Evolutionary conservation across 2,888 invertebrate genomes (phyloP), one percentile per base, ranked within the genome.

Genomic region (Yponomeuta cagnagella): DNA sequence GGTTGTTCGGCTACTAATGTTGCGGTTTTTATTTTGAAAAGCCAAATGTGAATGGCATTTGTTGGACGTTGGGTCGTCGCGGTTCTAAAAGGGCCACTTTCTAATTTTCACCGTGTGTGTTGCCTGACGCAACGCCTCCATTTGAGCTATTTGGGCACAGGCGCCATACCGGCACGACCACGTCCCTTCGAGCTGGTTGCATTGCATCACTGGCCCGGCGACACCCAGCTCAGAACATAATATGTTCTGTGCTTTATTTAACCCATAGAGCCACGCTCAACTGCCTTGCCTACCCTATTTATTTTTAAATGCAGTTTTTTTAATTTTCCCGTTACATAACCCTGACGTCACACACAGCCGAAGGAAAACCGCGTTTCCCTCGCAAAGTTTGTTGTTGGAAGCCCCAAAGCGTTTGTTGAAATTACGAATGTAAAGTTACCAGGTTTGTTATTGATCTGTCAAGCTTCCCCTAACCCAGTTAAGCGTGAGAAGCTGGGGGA

Each of bases 41-140:
- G 30, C 33, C 12, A 12, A 30, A 65, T 65, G 65, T 65, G 65
- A 65, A 65, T 65, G 65, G 10, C 30, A 33, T 33, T 33, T 65
- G 65, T 65, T 65, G 30, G 30, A 30, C 65, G 12, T 65, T 31
- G 65, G 12, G 30, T 65, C 67, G 8, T 67, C 67, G 4, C n/a
- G 37, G 67, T 15, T 58, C 52, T 58, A 48, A 37, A 78, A 73
- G 79, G 77, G 78, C 82, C 79, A 80, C 87, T 88, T 87, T 88
- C 87, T 87, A 87, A 86, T 85, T 86, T 87, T 84, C 83, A 84
- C 82, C 75, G 79, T 79, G 82, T 71, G 70, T 65, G 70, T 37
- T 77, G 74, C 72, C 71, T 84, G 84, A 85, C 78, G 86, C 82
- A 85, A 85, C 78, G 76, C 78, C 78, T 79, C 79, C 77, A 79